Base-by-base conservation (phyloP, 2,888 invertebrate genomes). In the Sicus ferrugineus region DNA sequence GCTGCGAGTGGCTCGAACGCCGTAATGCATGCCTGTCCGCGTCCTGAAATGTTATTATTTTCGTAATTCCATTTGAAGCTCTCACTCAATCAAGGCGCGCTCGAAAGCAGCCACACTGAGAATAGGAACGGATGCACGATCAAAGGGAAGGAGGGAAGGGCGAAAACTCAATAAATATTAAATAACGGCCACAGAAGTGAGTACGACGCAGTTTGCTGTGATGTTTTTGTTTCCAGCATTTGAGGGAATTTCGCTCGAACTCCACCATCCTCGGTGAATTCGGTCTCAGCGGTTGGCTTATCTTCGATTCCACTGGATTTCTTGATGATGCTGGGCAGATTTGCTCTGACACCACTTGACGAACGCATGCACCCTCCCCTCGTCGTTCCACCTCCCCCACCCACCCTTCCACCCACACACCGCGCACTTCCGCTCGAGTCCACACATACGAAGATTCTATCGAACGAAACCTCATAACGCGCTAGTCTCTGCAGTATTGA, bases 21-120 rank as follows among this genome's bases (percentile, higher is more conserved):
- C 38, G 38, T 34, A 11, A 11, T 34, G 38, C 7, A 11, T 9
- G 38, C 38, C 5, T 34, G 38, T 34, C 38, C 38, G 38, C 11
- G 38, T 9, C 9, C n/a, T 23, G 46, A 59, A 34, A 31, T 34
- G 19, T 42, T 65, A 72, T 70, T 68, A 72, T 72, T 72, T 68
- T 63, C 70, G 61, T 72, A 72, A 72, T 69, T 72, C 70, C 59
- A 72, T 72, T 69, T 62, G 72, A 69, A 68, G 72, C 69, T 70
- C 62, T 68, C 38, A 34, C n/a, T n/a, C n/a, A n/a, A n/a, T n/a
- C n/a, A n/a, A n/a, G n/a, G n/a, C n/a, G n/a, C n/a, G n/a, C n/a
- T n/a, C n/a, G n/a, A n/a, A n/a, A n/a, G n/a, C n/a, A n/a, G n/a
- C n/a, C n/a, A n/a, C n/a, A n/a, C n/a, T n/a, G n/a, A n/a, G n/a